Evolutionary conservation across 1,140 invertebrate genomes (phyloP).

Genomic region (Epicauta chinensis): DNA sequence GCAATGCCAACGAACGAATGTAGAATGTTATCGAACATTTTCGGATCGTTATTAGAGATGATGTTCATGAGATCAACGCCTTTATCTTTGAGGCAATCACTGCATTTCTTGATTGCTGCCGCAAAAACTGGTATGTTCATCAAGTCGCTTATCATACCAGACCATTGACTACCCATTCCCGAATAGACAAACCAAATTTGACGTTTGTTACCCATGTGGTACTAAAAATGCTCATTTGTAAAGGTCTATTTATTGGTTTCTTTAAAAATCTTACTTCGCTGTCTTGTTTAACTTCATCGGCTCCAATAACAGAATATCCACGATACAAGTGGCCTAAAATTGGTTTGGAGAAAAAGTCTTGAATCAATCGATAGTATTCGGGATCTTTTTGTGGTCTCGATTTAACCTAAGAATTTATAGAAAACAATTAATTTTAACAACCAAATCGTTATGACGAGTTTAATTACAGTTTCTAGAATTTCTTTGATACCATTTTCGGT

Average conservation of each 20-base stretch:
- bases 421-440: background rate
- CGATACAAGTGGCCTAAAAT: slow-evolving; percentile 55
- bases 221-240: slow-evolving; percentile 43
- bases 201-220: slow-evolving; percentile 39
- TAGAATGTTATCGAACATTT: slow-evolving; percentile 73
- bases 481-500: slow-evolving; percentile 59
- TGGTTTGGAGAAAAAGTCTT: slow-evolving; percentile 46
- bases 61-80: slow-evolving; percentile 75
- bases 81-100: slow-evolving; percentile 62
- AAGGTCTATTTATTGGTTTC: background rate
- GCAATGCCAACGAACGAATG: slow-evolving; percentile 90
- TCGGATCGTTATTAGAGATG: slow-evolving; percentile 65
- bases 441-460: background rate
- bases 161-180: slow-evolving; percentile 68
- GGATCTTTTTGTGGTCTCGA: slow-evolving; percentile 42
- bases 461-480: slow-evolving; percentile 50
- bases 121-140: slow-evolving; percentile 62
- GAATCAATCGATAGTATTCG: slow-evolving; percentile 50
- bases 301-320: slow-evolving; percentile 49
- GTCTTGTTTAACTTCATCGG: slow-evolving; percentile 29
- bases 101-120: slow-evolving; percentile 60
- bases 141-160: slow-evolving; percentile 54
- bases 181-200: slow-evolving; percentile 58
- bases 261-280: slow-evolving; percentile 26
- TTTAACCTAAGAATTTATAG: slow-evolving; percentile 28